phyloP scores from a whole-genome alignment of 2,797 vertebrate species.

The Coendou prehensilis region DNA sequence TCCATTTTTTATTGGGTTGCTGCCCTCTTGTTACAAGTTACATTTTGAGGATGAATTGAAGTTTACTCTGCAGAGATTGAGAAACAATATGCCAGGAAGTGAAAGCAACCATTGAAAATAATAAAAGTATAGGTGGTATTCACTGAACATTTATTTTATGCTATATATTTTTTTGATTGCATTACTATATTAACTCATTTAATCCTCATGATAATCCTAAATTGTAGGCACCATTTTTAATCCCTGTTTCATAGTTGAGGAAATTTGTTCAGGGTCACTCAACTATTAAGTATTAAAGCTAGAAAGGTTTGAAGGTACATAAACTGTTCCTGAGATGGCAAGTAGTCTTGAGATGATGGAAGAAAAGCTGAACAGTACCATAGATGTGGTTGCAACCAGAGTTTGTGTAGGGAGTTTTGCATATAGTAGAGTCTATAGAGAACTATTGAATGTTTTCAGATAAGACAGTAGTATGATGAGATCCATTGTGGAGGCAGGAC shows the following conservation, averaged over 20 bases:
- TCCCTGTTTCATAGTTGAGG: conserved; percentile 35
- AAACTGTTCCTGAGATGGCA: not conserved
- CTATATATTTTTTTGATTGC: conserved; percentile 25
- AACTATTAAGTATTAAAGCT: not conserved
- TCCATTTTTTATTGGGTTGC: not conserved
- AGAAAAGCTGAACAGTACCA: not conserved
- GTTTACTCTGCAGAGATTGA: not conserved
- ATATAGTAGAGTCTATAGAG: not conserved
- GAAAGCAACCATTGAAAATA: conserved; percentile 48
- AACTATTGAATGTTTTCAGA: conserved; percentile 45
- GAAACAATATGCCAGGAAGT: not conserved
- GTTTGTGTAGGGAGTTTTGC: conserved; percentile 8
- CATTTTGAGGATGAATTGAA: conserved; percentile 48
- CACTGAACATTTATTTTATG: conserved; percentile 48
- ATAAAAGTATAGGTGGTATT: conserved; percentile 6
- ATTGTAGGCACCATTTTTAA: conserved; percentile 16
- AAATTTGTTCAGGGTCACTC: conserved; percentile 37
- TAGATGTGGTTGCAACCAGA: not conserved
- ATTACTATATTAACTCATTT: conserved; percentile 10
- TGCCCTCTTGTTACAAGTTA: not conserved
- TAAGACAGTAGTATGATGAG: not conserved
- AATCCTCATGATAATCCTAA: not conserved
- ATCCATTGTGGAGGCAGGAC: not conserved
- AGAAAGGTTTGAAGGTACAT: conserved; percentile 4
- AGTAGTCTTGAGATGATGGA: not conserved